phyloP scores from a whole-genome alignment of 2,888 invertebrate genomes.

The Pteria penguin region DNA sequence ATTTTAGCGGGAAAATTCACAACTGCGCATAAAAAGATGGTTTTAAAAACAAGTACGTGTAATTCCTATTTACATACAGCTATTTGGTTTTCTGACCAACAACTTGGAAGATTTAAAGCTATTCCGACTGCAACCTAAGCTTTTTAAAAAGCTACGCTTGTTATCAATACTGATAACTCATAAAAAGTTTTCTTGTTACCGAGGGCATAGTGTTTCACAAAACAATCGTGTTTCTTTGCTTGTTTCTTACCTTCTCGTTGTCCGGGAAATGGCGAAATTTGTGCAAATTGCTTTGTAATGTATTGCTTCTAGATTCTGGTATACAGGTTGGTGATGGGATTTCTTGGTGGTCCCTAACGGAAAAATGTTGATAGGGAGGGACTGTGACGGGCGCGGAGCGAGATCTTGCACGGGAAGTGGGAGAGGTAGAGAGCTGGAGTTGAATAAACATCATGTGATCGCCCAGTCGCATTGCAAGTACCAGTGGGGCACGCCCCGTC shows the following conservation, averaged over 20 bases:
- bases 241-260: slow-evolving; percentile 8
- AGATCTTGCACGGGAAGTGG: slow-evolving; percentile 41
- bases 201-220: too few species aligned
- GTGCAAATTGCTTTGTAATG: slow-evolving; percentile 11
- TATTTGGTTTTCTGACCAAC: too few species aligned
- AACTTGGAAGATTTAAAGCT: too few species aligned
- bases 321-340: slow-evolving; percentile 37
- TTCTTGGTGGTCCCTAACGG: slow-evolving; percentile 37
- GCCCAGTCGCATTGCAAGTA: slow-evolving; percentile 95
- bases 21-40: too few species aligned
- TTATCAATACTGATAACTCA: too few species aligned
- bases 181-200: too few species aligned
- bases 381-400: slow-evolving; percentile 26
- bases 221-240: not conserved
- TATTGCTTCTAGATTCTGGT: slow-evolving; percentile 9
- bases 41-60: too few species aligned
- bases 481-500: slow-evolving; percentile 95
- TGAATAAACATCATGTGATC: slow-evolving; percentile 99
- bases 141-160: too few species aligned
- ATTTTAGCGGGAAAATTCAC: too few species aligned
- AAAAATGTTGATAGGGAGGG: slow-evolving; percentile 15
- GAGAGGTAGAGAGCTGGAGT: slow-evolving; percentile 90
- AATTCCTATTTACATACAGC: too few species aligned
- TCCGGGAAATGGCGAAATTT: slow-evolving; percentile 24
- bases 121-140: too few species aligned